Evolutionary conservation across 2,797 vertebrate genomes (phyloP).

Genomic region (Sebastes kiyomatsui): DNA sequence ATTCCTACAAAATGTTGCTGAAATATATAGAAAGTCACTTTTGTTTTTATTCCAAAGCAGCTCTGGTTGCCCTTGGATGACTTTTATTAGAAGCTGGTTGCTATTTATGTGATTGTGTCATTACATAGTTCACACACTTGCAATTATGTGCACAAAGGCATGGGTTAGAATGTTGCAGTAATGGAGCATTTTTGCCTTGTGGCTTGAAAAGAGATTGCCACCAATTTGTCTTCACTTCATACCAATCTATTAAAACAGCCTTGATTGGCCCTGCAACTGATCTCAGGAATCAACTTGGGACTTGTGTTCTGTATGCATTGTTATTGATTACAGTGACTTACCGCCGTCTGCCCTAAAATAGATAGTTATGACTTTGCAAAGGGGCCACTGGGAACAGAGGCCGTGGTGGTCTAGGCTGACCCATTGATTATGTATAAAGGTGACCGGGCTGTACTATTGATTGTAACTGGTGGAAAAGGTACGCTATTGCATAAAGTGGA

Average conservation of each 20-base stretch:
- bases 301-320: constrained; percentile 40
- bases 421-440: constrained; percentile 74
- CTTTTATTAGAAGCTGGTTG: not conserved
- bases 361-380: constrained; percentile 78
- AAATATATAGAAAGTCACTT: constrained; percentile 41
- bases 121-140: not conserved
- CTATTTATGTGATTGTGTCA: not conserved
- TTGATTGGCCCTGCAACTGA: constrained; percentile 30
- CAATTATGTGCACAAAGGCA: not conserved
- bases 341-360: constrained; percentile 63
- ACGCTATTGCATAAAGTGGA: constrained; percentile 35
- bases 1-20: constrained; percentile 44
- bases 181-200: not conserved
- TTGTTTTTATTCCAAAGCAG: constrained; percentile 33
- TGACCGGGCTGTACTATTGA: constrained; percentile 73
- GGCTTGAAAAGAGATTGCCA: not conserved
- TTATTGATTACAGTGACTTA: constrained; percentile 59
- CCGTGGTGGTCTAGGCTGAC: constrained; percentile 54
- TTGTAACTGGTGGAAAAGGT: constrained; percentile 51
- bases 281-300: constrained; percentile 46
- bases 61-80: constrained; percentile 13
- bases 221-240: constrained; percentile 16
- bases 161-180: not conserved
- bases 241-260: constrained; percentile 22
- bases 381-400: constrained; percentile 38